Evolutionary conservation across 2,888 invertebrate genomes (phyloP), one percentile per base, ranked within the genome.

Genomic region (Vesta saturnalis): DNA sequence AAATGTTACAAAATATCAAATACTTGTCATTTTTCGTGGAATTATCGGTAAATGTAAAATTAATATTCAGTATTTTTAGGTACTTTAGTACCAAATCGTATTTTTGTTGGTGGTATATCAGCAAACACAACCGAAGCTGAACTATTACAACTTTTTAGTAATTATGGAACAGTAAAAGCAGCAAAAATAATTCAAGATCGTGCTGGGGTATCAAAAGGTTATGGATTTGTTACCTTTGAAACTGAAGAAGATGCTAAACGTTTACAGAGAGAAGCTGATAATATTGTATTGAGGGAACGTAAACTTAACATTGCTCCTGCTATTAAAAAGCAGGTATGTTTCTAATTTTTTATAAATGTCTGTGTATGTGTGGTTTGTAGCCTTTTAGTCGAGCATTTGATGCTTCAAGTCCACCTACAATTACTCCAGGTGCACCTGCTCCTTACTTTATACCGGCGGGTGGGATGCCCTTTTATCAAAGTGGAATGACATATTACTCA

Each of bases 71-170:
- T 15, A 3, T 35, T 60, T 67, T 56, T 54, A 80, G 96, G 91
- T 73, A 96, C 96, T 30, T 88, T 96, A 70, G 95, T 97, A 78
- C 97, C 97, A 69, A 97, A 97, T 84, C 87, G 97, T 78, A 94
- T 98, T 79, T 98, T 98, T 85, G 97, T 98, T 60, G 97, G 98
- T 66, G 98, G 97, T 19, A 97, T 98, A 79, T 94, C 96, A 64
- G 90, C 95, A 78, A 95, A 93, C 80, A 97, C 97, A 54, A 95
- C 96, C 57, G 97, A 97, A 85, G 91, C 92, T 62, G 97, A 97
- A 81, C 85, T 98, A 73, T 92, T 94, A 85, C 92, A 94, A 82
- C 91, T 97, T 73, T 98, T 98, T 84, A 94, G 95, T 71, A 90
- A 92, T 58, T 94, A 94, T 79, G 96, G 96, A 60, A 92, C 94